Conservation (phyloP, 1,140 invertebrate species). For the Drosophila ohnishii region DNA sequence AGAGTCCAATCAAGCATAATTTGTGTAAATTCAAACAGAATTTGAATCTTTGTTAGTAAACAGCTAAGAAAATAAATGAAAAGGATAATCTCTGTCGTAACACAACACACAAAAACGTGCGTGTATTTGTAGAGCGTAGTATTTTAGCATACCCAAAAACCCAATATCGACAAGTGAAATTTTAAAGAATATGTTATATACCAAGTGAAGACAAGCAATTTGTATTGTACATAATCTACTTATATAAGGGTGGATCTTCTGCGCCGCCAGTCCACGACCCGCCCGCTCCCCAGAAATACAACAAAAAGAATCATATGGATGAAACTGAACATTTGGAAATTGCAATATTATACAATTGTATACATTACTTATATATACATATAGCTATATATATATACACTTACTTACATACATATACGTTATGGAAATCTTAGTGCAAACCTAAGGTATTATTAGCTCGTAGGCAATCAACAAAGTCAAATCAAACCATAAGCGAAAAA, state of each 20-base stretch:
- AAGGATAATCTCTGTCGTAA: constrained; percentile 53
- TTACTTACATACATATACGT: constrained; percentile 45
- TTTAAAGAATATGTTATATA: constrained; percentile 71
- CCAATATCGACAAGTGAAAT: constrained; percentile 78
- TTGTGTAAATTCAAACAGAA: constrained; percentile 43
- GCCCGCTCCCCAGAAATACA: constrained; percentile 26
- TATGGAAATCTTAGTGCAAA: constrained; percentile 79
- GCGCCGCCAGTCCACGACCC: constrained; percentile 8
- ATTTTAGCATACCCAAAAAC: constrained; percentile 53
- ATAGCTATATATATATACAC: constrained; percentile 53
- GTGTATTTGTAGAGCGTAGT: constrained; percentile 46
- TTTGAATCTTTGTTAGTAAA: constrained; percentile 44
- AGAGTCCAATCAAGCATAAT: constrained; percentile 17
- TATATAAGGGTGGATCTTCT: constrained; percentile 17
- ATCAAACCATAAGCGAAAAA: constrained; percentile 64
- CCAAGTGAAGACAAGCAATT: constrained; percentile 77
- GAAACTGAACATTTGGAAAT: constrained; percentile 71
- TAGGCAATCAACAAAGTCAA: constrained; percentile 81
- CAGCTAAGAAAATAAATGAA: constrained; percentile 20
- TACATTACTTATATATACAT: constrained; percentile 66
- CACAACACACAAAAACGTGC: constrained; percentile 9
- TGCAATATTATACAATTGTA: constrained; percentile 81
- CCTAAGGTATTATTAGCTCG: constrained; percentile 80
- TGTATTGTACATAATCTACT: constrained; percentile 66
- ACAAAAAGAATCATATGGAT: constrained; percentile 35